Percentiles rank a stretch among this genome's conserved stretches.
Evolutionary conservation across 2,797 vertebrate species (phyloP).

Genomic region (Intellagama lesueurii): DNA sequence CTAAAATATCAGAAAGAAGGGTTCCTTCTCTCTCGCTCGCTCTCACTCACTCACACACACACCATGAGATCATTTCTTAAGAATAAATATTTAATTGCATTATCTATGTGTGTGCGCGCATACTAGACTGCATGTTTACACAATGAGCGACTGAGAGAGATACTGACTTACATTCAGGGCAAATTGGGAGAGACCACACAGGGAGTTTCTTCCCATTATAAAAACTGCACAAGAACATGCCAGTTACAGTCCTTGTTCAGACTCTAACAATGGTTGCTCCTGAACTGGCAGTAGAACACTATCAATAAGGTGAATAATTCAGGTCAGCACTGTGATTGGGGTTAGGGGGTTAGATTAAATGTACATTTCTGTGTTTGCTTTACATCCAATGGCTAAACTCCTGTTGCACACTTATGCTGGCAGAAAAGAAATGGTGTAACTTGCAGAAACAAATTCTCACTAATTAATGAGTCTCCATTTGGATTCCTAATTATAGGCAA

Average conservation of each 20-base stretch:
- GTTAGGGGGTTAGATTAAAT: no score
- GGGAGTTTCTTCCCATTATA: background rate
- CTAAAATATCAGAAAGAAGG: background rate
- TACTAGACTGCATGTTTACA: constrained; percentile 23
- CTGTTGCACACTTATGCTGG: no score
- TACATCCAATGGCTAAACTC: no score
- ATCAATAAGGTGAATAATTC: background rate
- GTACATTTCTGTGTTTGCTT: no score
- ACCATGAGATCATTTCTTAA: constrained; percentile 17
- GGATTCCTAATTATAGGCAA: no score
- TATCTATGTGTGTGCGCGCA: background rate
- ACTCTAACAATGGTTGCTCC: background rate
- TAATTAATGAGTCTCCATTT: no score
- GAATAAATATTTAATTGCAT: constrained; percentile 36
- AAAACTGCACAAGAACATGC: background rate
- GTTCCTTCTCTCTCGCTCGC: background rate
- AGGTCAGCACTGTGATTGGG: no score
- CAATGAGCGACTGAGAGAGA: constrained; percentile 22
- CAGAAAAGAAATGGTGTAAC: no score
- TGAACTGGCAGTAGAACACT: background rate
- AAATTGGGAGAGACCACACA: constrained; percentile 24
- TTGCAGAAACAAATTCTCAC: no score
- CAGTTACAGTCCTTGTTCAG: background rate
- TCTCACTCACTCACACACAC: background rate
- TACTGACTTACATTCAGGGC: constrained; percentile 8